Percentiles rank a stretch among this genome's conserved stretches.
Conservation (phyloP, 1,140 invertebrate genomes). For the Leptopilina boulardi region DNA sequence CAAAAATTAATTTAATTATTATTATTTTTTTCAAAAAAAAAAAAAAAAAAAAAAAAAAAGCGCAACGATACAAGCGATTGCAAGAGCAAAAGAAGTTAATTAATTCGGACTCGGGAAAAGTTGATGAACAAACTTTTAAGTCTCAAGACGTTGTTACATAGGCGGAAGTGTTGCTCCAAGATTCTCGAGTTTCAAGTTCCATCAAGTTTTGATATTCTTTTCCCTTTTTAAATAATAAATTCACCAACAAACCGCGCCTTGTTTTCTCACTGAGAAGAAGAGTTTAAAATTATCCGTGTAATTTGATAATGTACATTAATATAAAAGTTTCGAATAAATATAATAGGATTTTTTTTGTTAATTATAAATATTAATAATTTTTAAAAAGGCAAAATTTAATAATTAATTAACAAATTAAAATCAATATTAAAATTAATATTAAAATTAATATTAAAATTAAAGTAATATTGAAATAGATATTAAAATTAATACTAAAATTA, state of each 20-base stretch:
- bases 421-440: no score
- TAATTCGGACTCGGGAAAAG: neutral
- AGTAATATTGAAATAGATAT: no score
- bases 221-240: slow-evolving; percentile 2
- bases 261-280: neutral
- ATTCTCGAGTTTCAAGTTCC: slow-evolving; percentile 3
- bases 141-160: neutral
- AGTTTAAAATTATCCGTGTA: no score
- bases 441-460: no score
- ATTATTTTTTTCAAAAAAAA: neutral
- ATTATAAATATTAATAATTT: no score
- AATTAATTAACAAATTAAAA: no score
- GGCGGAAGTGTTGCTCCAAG: neutral
- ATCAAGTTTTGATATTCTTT: slow-evolving; percentile 7
- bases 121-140: slow-evolving; percentile 9
- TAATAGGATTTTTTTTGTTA: no score
- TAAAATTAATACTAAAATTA: no score
- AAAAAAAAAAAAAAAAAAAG: no score
- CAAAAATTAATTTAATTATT: neutral
- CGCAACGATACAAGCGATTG: neutral
- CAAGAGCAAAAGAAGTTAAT: neutral
- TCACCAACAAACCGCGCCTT: neutral
- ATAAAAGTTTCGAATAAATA: no score
- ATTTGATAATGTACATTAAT: no score
- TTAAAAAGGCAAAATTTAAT: no score